Base-by-base conservation (phyloP, 1,140 invertebrate species). In the Spodoptera litura region DNA sequence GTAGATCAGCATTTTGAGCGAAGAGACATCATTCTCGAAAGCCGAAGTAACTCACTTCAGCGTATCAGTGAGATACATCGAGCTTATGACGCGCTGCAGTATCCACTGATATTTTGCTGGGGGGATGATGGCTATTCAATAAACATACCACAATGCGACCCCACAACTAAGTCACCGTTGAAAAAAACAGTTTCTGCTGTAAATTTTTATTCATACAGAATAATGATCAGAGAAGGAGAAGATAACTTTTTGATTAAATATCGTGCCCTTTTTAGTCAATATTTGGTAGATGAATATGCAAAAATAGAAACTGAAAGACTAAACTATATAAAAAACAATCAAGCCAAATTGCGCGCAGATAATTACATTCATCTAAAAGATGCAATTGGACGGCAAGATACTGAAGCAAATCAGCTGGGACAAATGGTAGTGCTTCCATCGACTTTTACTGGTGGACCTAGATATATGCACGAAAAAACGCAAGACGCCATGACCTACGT, bases 131-230 rank as follows among this genome's bases (percentile, higher is more conserved):
- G n/a, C n/a, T n/a, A n/a, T n/a, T n/a, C n/a, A n/a, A n/a, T n/a
- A n/a, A n/a, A n/a, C n/a, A n/a, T n/a, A n/a, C n/a, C n/a, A n/a
- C n/a, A n/a, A n/a, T n/a, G n/a, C n/a, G n/a, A n/a, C n/a, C n/a
- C n/a, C n/a, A n/a, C n/a, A n/a, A n/a, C n/a, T n/a, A n/a, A n/a
- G n/a, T n/a, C n/a, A n/a, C n/a, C n/a, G n/a, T 27, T 70, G 15
- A 88, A 84, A 71, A 89, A 93, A 76, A 93, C 90, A 82, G 84
- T 94, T 52, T 88, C 83, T 72, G 78, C 88, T n/a, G 90, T 90
- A 83, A 82, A 92, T 79, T 94, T 85, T 79, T 95, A 94, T 83
- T 81, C n/a, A n/a, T n/a, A n/a, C n/a, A n/a, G n/a, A n/a, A 74
- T 93, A 56, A 92, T 90, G 74, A 44, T 35, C 3, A 61, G 70